A percentile compares a stretch with the other conserved stretches of the same genome.
Conservation (phyloP, 2,797 vertebrate genomes). For the Pantherophis alleghaniensis region DNA sequence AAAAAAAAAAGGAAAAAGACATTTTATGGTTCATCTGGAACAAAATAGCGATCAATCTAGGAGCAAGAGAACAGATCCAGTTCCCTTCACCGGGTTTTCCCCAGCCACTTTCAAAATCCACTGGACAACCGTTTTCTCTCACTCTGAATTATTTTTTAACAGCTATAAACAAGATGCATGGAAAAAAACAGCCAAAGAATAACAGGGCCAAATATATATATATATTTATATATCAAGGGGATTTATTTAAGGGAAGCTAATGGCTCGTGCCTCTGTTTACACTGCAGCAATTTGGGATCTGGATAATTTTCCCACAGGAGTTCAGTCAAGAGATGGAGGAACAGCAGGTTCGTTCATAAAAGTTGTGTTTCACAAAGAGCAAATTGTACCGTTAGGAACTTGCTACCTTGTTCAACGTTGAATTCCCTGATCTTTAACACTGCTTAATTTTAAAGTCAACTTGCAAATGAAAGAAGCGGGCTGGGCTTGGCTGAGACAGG, state of each 20-base stretch:
- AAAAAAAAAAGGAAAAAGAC: background rate
- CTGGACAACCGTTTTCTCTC: conserved; percentile 12
- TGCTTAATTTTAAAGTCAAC: conserved; percentile 22
- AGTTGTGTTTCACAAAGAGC: conserved; percentile 53
- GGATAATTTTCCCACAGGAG: conserved; percentile 40
- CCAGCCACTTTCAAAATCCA: background rate
- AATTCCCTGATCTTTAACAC: conserved; percentile 53
- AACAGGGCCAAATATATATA: background rate
- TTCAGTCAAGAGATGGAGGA: conserved; percentile 42
- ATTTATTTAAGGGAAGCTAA: conserved; percentile 27
- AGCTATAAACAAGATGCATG: conserved; percentile 21
- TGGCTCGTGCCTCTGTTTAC: conserved; percentile 61
- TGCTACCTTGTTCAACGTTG: conserved; percentile 50
- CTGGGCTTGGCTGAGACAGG: background rate
- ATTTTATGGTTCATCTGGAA: background rate
- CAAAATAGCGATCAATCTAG: background rate
- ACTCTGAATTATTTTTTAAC: conserved; percentile 24
- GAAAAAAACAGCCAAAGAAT: conserved; percentile 53
- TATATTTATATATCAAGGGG: background rate
- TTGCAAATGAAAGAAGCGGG: background rate
- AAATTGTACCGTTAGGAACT: conserved; percentile 60
- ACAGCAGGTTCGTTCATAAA: conserved; percentile 65
- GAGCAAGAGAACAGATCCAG: background rate
- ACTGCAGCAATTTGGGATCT: conserved; percentile 50
- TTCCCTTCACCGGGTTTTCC: background rate